These are phyloP conservation scores for Elgaria multicarinata DNA, from an alignment of 2,113 vertebrate species.

Conservation along the genomic window DNA sequence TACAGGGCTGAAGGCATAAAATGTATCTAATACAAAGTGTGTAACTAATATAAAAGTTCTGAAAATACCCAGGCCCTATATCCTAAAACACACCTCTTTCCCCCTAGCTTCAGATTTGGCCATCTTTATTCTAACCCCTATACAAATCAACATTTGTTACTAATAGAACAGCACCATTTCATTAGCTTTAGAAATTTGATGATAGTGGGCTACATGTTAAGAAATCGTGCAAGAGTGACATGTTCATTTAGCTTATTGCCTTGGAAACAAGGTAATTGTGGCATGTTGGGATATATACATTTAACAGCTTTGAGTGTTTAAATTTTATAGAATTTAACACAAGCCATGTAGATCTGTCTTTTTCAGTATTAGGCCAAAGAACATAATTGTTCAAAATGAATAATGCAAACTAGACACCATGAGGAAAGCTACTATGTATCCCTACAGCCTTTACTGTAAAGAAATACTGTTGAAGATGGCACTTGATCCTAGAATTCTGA, in stretches of 20 bases:
- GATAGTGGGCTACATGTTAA: background rate
- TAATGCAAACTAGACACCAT: background rate
- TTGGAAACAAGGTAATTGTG: background rate
- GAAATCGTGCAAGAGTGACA: background rate
- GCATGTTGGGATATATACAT: background rate
- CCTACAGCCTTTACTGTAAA: background rate
- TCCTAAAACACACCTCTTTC: background rate
- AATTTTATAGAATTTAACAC: background rate
- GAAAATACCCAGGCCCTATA: background rate
- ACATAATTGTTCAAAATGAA: background rate
- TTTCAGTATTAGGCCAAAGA: background rate
- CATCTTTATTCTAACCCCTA: background rate
- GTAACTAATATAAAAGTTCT: background rate
- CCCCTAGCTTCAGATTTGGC: background rate
- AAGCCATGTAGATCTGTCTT: background rate
- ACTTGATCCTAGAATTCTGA: background rate
- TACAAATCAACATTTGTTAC: background rate
- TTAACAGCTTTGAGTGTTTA: background rate
- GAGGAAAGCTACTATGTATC: background rate
- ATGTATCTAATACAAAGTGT: background rate
- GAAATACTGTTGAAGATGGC: background rate
- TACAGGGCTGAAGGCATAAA: background rate
- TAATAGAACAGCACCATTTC: background rate
- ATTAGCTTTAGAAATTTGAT: background rate
- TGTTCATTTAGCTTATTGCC: background rate